These are phyloP conservation scores for Gasteruption jaculator DNA, from an alignment of 2,888 invertebrate species.

Conservation along the genomic window DNA sequence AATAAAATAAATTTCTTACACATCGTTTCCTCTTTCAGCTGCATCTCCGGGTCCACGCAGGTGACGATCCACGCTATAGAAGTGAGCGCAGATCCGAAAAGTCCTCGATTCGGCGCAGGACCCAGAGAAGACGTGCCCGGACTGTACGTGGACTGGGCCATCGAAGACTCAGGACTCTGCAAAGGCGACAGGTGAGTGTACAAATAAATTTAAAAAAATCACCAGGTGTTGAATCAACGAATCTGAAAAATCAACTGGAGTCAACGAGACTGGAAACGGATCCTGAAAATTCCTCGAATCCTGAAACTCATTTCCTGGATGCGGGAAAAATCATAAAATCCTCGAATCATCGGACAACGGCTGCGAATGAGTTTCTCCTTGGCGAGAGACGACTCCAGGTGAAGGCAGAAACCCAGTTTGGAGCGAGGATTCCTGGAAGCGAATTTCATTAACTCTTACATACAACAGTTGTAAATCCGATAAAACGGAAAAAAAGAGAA, in stretches of 20 bases:
- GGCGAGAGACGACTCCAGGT: too few relatives aligned
- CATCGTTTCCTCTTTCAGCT: constrained; percentile 43
- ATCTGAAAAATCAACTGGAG: too few relatives aligned
- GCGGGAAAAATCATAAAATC: too few relatives aligned
- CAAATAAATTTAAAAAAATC: too few relatives aligned
- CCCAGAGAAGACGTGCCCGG: constrained; percentile 64
- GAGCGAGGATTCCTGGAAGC: too few relatives aligned
- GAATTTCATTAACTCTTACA: too few relatives aligned
- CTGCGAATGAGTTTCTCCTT: neutral
- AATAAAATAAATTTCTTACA: neutral
- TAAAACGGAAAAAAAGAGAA: neutral
- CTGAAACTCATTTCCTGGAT: too few relatives aligned
- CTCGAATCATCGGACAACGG: constrained; percentile 12
- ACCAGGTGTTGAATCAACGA: too few relatives aligned
- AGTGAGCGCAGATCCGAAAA: constrained; percentile 66
- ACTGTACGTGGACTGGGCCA: constrained; percentile 75
- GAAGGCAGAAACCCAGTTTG: too few relatives aligned
- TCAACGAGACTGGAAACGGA: too few relatives aligned
- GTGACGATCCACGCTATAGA: constrained; percentile 66
- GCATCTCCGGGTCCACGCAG: constrained; percentile 50
- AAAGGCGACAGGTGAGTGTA: constrained; percentile 70
- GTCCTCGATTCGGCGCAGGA: constrained; percentile 69
- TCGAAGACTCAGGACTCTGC: constrained; percentile 70
- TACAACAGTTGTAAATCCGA: too few relatives aligned
- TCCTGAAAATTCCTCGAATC: too few relatives aligned